Evolutionary conservation across 2,888 invertebrate genomes (phyloP).

Genomic region (Lasioglossum leucozonium): DNA sequence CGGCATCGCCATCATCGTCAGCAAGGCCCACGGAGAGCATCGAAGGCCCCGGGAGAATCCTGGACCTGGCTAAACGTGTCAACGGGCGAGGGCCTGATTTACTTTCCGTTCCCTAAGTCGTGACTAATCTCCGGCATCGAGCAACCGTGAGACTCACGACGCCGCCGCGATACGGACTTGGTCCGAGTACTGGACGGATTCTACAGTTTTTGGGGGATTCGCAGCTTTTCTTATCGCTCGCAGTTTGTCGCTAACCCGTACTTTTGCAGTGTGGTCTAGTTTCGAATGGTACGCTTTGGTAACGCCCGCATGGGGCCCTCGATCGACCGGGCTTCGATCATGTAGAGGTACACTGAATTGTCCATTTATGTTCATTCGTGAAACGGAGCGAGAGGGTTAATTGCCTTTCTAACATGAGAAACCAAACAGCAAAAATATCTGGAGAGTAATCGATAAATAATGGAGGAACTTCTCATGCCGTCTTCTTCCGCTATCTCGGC

Average conservation of each 20-base stretch:
- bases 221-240: neutral
- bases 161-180: conserved; percentile 26
- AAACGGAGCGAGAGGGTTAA: no score
- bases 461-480: neutral
- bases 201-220: conserved; percentile 19
- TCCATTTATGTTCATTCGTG: no score
- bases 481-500: neutral
- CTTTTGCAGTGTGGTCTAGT: neutral
- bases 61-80: conserved; percentile 70
- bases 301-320: no score
- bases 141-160: conserved; percentile 70
- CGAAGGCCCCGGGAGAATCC: conserved; percentile 42
- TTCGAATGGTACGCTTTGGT: neutral
- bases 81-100: conserved; percentile 73
- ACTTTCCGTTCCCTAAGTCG: conserved; percentile 77
- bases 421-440: neutral
- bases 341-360: no score
- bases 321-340: neutral
- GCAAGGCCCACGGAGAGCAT: conserved; percentile 16
- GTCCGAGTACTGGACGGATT: conserved; percentile 43
- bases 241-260: neutral
- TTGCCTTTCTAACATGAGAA: neutral
- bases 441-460: neutral
- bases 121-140: conserved; percentile 73
- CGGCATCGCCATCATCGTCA: conserved; percentile 54